Evolutionary conservation across 1,140 invertebrate species (phyloP), one percentile per base, ranked within the genome.

Genomic region (Zaprionus taronus): DNA sequence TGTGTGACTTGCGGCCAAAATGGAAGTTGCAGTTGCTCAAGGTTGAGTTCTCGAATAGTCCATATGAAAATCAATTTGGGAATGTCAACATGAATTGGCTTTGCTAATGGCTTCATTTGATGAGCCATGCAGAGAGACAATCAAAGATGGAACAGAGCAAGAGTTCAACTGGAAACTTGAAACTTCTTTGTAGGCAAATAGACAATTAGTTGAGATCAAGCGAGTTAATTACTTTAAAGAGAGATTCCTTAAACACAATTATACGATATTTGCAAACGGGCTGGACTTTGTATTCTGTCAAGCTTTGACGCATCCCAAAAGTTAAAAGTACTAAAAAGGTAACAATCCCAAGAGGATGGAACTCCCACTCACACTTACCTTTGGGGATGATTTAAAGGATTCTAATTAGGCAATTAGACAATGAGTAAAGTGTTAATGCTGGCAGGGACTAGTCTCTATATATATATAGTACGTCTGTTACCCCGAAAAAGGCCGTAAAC

Each of bases 351-450:
- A 24, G 44, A 44, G 44, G 60, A 31, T 51, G 41, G 5, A 51
- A 38, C 51, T 66, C n/a, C 15, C 41, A 15, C 5, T n/a, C 15
- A n/a, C 20, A 22, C 14, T 41, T 55, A 41, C 20, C 36, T 55
- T 24, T 24, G n/a, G 3, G 34, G 6, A 57, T 38, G 38, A 70
- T 70, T 56, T 57, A 56, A 58, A 20, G 57, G 20, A 74, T 51
- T 70, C 34, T 80, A 83, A 83, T 83, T 83, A 80, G 57, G 24
- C 51, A 60, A 51, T 51, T 51, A 51, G 47, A 65, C 63, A 83
- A 83, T 63, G 72, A 69, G 36, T 56, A 15, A 56, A 47, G 28
- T 56, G 26, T 69, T 72, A 53, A 72, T 72, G 70, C 63, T 17
- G 38, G 28, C 65, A 66, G n/a, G 41, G 6, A 44, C 15, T 3